These are phyloP conservation scores for Zaprionus gabonicus DNA, from an alignment of 1,140 invertebrate species.

Conservation along the genomic window DNA sequence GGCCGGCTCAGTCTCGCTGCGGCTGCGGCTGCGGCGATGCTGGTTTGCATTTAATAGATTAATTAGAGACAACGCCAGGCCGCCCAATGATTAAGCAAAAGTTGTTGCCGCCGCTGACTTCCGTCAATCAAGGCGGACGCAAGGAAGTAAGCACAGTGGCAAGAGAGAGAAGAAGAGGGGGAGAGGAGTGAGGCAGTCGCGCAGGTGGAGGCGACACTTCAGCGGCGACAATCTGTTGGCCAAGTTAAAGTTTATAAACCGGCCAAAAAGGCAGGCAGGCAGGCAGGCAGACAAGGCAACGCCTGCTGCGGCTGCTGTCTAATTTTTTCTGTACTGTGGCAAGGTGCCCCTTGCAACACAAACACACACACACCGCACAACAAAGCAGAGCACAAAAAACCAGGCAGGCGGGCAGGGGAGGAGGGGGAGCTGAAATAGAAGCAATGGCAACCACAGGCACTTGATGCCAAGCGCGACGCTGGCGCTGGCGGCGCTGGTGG, in stretches of 20 bases:
- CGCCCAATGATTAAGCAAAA: slow-evolving; percentile 81
- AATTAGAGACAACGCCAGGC: slow-evolving; percentile 71
- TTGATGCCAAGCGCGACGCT: slow-evolving; percentile 67
- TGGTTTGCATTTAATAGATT: slow-evolving; percentile 81
- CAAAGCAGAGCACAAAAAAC: background rate
- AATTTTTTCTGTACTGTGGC: slow-evolving; percentile 39
- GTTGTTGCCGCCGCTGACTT: slow-evolving; percentile 66
- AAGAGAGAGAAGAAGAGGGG: background rate
- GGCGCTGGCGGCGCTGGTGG: slow-evolving; percentile 54
- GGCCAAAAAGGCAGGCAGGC: slow-evolving; percentile 23
- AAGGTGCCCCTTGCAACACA: slow-evolving; percentile 41
- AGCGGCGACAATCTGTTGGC: slow-evolving; percentile 44
- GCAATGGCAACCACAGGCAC: slow-evolving; percentile 62
- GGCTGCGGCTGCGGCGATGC: slow-evolving; percentile 16
- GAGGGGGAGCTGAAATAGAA: background rate
- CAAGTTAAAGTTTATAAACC: slow-evolving; percentile 52
- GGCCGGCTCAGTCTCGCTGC: background rate
- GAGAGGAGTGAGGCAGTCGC: background rate
- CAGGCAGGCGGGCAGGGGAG: background rate
- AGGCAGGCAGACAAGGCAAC: slow-evolving; percentile 29
- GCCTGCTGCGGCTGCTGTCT: slow-evolving; percentile 50
- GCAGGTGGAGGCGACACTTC: slow-evolving; percentile 47
- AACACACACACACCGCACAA: slow-evolving; percentile 8
- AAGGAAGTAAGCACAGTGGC: slow-evolving; percentile 27
- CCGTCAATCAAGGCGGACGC: slow-evolving; percentile 62